Conservation (phyloP, 2,797 vertebrate genomes). For the Arnoldichthys spilopterus region DNA sequence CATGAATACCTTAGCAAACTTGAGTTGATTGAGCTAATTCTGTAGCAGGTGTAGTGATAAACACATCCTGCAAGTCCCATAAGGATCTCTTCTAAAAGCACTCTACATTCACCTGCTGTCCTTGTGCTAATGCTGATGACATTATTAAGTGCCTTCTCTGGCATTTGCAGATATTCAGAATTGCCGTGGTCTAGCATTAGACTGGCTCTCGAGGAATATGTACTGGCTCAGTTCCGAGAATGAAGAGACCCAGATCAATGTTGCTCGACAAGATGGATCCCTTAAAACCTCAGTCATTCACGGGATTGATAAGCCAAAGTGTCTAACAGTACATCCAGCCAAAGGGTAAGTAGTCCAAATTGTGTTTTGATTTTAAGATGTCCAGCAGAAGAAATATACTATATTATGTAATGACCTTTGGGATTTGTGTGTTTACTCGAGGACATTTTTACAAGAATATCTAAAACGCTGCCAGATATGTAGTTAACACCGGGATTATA, state of each 20-base stretch:
- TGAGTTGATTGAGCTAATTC: slow-evolving; percentile 6
- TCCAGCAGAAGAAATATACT: slow-evolving; percentile 9
- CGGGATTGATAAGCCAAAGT: slow-evolving; percentile 96
- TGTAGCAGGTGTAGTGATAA: slow-evolving; percentile 11
- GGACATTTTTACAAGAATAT: background rate
- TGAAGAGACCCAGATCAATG: slow-evolving; percentile 98
- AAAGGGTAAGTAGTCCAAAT: slow-evolving; percentile 86
- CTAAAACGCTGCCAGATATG: background rate
- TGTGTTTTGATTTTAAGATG: slow-evolving; percentile 16
- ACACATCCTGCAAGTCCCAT: background rate
- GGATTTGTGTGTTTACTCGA: background rate
- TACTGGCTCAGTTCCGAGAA: slow-evolving; percentile 99
- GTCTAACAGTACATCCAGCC: slow-evolving; percentile 92
- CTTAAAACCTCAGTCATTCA: slow-evolving; percentile 98
- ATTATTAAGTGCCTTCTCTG: slow-evolving; percentile 38
- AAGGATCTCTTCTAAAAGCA: background rate
- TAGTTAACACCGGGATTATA: background rate
- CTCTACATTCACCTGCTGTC: background rate
- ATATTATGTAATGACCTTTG: slow-evolving; percentile 1
- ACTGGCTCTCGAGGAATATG: slow-evolving; percentile 97
- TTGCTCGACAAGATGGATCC: slow-evolving; percentile 95
- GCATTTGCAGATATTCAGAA: slow-evolving; percentile 88
- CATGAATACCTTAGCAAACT: background rate
- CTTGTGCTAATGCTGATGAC: slow-evolving; percentile 18
- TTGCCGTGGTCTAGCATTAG: slow-evolving; percentile 93